Evolutionary conservation across 1,140 invertebrate genomes (phyloP).

Genomic region (Leptinotarsa texana): DNA sequence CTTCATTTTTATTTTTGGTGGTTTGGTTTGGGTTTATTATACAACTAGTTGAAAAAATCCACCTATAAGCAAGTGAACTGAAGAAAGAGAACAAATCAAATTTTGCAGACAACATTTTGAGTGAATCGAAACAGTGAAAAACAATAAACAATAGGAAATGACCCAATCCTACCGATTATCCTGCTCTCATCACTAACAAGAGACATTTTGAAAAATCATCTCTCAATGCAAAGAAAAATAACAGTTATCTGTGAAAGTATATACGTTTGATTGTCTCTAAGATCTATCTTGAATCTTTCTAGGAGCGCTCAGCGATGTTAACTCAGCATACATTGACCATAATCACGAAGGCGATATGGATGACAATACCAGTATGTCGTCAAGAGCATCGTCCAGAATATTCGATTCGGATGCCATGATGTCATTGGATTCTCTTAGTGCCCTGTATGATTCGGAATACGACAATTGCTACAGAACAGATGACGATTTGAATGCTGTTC

Average conservation of each 20-base stretch:
- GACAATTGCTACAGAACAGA: slow-evolving; percentile 65
- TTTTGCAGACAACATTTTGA: too few species aligned
- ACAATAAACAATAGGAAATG: too few species aligned
- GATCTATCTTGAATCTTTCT: slow-evolving; percentile 16
- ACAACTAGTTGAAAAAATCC: too few species aligned
- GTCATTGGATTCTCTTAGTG: slow-evolving; percentile 76
- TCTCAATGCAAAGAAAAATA: slow-evolving; percentile 11
- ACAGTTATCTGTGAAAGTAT: background rate
- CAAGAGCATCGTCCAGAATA: slow-evolving; percentile 75
- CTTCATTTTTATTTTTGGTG: too few species aligned
- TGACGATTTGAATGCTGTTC: slow-evolving; percentile 54
- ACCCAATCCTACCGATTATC: too few species aligned
- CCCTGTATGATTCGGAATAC: slow-evolving; percentile 84
- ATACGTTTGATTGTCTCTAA: slow-evolving; percentile 12
- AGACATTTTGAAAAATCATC: background rate
- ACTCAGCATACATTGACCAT: slow-evolving; percentile 77
- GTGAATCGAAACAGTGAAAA: too few species aligned
- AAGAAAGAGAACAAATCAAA: too few species aligned
- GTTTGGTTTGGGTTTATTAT: too few species aligned
- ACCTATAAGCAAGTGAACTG: too few species aligned
- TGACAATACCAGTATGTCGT: slow-evolving; percentile 77
- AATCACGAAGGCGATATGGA: slow-evolving; percentile 78
- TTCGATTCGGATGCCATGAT: slow-evolving; percentile 76
- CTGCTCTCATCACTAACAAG: too few species aligned
- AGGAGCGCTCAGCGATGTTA: slow-evolving; percentile 80